These are phyloP conservation scores for Haplochromis burtoni DNA, from an alignment of 2,113 vertebrate species.

Conservation along the genomic window DNA sequence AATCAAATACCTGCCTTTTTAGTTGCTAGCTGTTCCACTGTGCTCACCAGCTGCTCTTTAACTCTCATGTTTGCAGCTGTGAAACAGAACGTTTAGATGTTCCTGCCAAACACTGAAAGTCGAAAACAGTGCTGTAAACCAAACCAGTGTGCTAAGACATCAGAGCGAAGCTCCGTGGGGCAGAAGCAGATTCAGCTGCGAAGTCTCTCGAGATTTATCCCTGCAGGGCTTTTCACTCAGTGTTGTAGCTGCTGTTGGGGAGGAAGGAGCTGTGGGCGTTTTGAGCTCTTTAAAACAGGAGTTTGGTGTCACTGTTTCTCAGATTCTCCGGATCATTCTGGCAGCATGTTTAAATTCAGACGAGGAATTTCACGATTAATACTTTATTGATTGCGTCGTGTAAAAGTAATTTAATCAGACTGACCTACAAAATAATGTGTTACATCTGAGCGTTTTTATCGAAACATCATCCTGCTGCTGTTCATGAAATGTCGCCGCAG, in stretches of 20 bases:
- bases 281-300: background rate
- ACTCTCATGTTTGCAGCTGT: background rate
- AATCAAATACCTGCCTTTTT: background rate
- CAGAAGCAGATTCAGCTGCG: background rate
- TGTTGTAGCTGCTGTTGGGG: background rate
- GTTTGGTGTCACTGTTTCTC: background rate
- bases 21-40: rapidly evolving
- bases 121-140: rapidly evolving
- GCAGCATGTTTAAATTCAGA: background rate
- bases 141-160: background rate
- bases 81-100: background rate
- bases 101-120: background rate
- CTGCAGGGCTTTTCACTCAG: background rate
- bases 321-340: background rate
- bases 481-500: background rate
- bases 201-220: background rate
- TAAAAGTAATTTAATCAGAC: background rate
- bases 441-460: background rate
- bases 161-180: background rate
- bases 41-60: background rate
- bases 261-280: background rate
- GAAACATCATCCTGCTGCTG: background rate
- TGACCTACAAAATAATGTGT: background rate
- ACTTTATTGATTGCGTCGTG: background rate
- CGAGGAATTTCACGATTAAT: background rate